Conservation (phyloP, 2,797 vertebrate genomes). For the Sebastes cheni region DNA sequence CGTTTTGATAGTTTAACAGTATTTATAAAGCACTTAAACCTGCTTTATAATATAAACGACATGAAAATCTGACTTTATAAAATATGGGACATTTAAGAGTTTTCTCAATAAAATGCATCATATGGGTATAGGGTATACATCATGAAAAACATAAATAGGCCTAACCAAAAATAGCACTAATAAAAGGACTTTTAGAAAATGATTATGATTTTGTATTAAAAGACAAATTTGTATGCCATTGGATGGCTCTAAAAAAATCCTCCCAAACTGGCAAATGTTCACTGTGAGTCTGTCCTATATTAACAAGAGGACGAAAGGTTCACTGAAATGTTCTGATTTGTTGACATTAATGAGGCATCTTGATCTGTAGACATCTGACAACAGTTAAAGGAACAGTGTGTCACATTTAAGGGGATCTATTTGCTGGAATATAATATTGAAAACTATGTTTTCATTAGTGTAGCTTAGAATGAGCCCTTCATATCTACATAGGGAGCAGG, state of each 20-base stretch:
- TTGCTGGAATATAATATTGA: too few species aligned
- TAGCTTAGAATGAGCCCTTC: too few species aligned
- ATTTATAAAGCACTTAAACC: too few species aligned
- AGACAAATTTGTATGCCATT: not conserved
- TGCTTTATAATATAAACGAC: too few species aligned
- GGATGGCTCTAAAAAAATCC: not conserved
- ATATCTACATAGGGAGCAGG: too few species aligned
- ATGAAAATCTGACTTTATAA: too few species aligned
- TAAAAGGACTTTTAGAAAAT: not conserved
- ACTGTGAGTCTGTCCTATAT: not conserved
- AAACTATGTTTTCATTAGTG: too few species aligned
- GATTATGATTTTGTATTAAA: not conserved
- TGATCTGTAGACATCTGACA: not conserved
- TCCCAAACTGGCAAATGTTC: not conserved
- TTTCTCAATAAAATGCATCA: not conserved
- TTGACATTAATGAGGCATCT: not conserved
- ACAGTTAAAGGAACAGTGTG: too few species aligned
- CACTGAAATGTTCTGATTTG: not conserved
- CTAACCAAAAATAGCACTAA: not conserved
- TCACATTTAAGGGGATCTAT: too few species aligned
- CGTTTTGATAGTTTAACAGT: too few species aligned
- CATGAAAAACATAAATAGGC: not conserved
- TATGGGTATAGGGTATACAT: not conserved
- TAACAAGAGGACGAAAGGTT: not conserved
- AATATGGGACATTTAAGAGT: too few species aligned